These are phyloP conservation scores for Ophiodon elongatus DNA, from an alignment of 2,113 vertebrate genomes.

Conservation along the genomic window DNA sequence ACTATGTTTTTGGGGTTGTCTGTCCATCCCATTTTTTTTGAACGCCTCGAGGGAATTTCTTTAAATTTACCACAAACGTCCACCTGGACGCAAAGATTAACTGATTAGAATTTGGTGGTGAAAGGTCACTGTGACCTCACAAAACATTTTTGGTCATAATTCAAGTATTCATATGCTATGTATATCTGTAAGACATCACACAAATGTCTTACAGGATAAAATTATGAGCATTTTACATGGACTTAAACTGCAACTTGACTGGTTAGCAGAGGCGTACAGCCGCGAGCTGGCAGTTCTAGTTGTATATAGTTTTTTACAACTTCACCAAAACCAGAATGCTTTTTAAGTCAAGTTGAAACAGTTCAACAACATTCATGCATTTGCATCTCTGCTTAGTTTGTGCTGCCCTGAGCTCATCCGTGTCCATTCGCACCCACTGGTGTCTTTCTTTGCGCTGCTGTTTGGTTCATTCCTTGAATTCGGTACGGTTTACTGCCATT, in stretches of 20 bases:
- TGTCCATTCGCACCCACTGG: not conserved
- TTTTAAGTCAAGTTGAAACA: not conserved
- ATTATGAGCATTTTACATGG: too few relatives aligned
- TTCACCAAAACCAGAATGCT: not conserved
- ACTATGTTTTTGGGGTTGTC: too few relatives aligned
- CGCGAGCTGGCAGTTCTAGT: not conserved
- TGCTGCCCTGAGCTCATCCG: not conserved
- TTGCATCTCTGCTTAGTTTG: not conserved
- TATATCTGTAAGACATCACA: too few relatives aligned
- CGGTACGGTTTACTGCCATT: not conserved
- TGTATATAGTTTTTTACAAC: not conserved
- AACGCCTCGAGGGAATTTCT: too few relatives aligned
- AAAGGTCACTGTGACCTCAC: too few relatives aligned
- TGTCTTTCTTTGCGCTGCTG: not conserved
- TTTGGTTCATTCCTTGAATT: constrained; percentile 9
- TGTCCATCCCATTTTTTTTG: too few relatives aligned
- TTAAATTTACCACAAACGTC: too few relatives aligned
- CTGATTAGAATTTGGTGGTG: too few relatives aligned
- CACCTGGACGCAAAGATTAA: not conserved
- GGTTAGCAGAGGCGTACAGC: not conserved
- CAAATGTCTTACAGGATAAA: too few relatives aligned
- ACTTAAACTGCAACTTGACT: too few relatives aligned
- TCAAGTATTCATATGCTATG: too few relatives aligned
- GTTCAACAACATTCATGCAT: not conserved
- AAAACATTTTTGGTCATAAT: not conserved